These are phyloP conservation scores for Rotaria socialis DNA, from an alignment of 2,888 invertebrate genomes.

Conservation along the genomic window DNA sequence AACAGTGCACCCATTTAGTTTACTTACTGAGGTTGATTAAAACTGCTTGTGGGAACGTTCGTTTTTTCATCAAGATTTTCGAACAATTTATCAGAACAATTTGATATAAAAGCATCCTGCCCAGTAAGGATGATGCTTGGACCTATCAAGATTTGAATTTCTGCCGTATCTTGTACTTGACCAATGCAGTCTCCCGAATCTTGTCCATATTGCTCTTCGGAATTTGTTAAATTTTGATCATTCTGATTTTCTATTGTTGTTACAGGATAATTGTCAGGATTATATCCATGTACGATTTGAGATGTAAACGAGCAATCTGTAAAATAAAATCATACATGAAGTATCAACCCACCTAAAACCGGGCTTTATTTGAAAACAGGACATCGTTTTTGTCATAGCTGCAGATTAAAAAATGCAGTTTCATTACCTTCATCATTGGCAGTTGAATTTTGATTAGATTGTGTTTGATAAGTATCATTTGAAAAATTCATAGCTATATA, in stretches of 20 bases:
- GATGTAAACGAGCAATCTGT: background rate
- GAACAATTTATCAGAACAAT: fast-evolving
- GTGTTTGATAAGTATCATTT: too few species aligned
- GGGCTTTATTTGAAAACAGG: background rate
- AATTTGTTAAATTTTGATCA: background rate
- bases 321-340: background rate
- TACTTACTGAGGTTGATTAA: background rate
- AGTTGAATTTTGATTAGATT: background rate
- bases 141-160: background rate
- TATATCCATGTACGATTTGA: too few species aligned
- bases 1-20: background rate
- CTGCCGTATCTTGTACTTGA: background rate
- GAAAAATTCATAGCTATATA: too few species aligned
- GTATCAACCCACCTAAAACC: background rate
- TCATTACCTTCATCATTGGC: background rate
- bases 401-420: background rate
- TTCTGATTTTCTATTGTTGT: background rate
- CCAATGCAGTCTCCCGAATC: background rate
- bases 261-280: background rate
- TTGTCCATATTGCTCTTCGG: background rate
- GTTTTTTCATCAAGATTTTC: background rate
- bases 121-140: background rate
- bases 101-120: background rate
- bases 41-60: background rate
- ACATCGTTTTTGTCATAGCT: background rate